These are phyloP conservation scores for Dendrocopos noguchii DNA, from an alignment of 2,113 vertebrate genomes.

Conservation along the genomic window DNA sequence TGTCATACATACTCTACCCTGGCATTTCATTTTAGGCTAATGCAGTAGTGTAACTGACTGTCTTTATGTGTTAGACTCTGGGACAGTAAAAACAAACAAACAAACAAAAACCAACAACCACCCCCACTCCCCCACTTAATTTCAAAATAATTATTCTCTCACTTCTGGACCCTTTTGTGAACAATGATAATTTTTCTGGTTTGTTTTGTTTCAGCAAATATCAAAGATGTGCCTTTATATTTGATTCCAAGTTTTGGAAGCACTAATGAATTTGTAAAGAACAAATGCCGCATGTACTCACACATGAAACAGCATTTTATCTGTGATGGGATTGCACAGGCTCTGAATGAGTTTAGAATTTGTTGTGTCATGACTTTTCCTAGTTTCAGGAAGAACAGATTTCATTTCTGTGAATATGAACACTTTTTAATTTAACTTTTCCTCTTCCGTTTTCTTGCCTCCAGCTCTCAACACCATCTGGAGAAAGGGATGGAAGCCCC, in stretches of 20 bases:
- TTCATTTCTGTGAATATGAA: neutral
- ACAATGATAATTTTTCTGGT: neutral
- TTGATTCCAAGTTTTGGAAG: neutral
- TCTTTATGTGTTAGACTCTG: neutral
- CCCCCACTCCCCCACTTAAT: too few relatives aligned
- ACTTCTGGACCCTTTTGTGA: neutral
- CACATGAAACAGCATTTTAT: neutral
- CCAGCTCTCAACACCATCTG: slow-evolving; percentile 38
- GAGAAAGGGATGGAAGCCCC: slow-evolving; percentile 25
- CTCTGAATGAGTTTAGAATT: slow-evolving; percentile 16
- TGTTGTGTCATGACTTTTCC: slow-evolving; percentile 35
- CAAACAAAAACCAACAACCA: neutral
- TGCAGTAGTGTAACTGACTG: neutral
- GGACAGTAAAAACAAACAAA: neutral
- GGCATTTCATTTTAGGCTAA: neutral
- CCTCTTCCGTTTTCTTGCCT: slow-evolving; percentile 2
- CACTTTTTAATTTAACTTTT: slow-evolving; percentile 53
- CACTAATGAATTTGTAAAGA: neutral
- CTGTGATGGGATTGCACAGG: neutral
- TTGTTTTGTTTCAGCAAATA: neutral
- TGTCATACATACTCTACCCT: neutral
- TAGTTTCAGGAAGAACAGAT: neutral
- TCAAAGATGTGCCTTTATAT: neutral
- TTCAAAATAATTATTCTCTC: neutral
- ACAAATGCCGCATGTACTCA: neutral